phyloP scores from a whole-genome alignment of 2,113 vertebrate genomes.

The Bungarus multicinctus region DNA sequence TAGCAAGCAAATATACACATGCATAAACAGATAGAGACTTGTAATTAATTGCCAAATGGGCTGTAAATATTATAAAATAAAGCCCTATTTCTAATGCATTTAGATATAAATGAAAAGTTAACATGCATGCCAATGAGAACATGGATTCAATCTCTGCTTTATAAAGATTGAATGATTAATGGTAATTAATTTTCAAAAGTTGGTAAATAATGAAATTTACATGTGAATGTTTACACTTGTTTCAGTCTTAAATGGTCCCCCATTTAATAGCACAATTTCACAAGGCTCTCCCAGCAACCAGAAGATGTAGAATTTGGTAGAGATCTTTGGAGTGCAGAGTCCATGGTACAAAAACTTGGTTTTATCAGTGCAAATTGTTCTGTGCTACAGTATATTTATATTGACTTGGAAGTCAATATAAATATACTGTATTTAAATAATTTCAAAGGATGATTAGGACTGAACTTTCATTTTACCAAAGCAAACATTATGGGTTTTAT shows the following conservation, averaged over 20 bases:
- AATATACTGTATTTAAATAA: background rate
- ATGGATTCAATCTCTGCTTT: background rate
- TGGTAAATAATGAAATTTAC: background rate
- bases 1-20: conserved; percentile 40
- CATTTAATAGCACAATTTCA: background rate
- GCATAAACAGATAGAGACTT: conserved; percentile 6
- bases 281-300: background rate
- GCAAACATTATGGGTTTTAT: background rate
- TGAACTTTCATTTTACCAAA: background rate
- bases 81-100: background rate
- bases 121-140: background rate
- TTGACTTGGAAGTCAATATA: too few relatives aligned
- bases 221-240: background rate
- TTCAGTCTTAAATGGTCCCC: background rate
- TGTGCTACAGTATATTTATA: background rate
- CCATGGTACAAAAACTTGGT: background rate
- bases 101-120: background rate
- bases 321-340: background rate
- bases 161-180: background rate
- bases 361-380: background rate
- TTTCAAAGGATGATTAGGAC: background rate
- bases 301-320: background rate
- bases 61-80: conserved; percentile 43
- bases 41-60: conserved; percentile 38
- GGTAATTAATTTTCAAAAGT: background rate